Evolutionary conservation across 1,140 invertebrate species (phyloP).

Genomic region (Caligus rogercresseyi): DNA sequence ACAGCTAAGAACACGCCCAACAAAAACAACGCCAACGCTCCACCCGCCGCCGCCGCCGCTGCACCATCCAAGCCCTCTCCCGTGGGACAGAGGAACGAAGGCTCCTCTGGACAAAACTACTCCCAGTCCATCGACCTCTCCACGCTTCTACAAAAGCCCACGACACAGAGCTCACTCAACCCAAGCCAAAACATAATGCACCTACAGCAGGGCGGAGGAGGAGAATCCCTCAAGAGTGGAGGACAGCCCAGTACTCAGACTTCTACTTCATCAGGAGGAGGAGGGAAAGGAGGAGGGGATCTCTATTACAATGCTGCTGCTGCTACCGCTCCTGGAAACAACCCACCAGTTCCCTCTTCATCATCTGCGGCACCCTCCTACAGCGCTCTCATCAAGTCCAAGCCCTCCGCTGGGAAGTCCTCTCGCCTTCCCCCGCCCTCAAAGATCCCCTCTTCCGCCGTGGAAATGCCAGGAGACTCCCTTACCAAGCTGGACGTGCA

Average conservation of each 20-base stretch:
- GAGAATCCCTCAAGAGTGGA: constrained; percentile 8
- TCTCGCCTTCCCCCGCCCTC: constrained; percentile 2
- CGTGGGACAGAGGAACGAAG: background rate
- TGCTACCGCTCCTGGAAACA: background rate
- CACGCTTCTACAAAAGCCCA: constrained; percentile 13
- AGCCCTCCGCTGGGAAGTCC: background rate
- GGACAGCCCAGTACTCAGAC: too few relatives aligned
- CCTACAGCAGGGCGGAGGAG: constrained; percentile 6
- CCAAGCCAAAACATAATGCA: background rate
- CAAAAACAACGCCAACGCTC: background rate
- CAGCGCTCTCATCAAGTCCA: background rate
- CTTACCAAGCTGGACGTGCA: constrained; percentile 70
- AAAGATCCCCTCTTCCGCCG: constrained; percentile 71
- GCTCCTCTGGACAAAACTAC: background rate
- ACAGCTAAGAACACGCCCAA: background rate
- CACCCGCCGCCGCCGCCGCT: background rate
- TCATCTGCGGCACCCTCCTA: background rate
- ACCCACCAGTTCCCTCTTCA: background rate
- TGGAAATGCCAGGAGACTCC: constrained; percentile 80
- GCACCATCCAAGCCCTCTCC: constrained; percentile 2
- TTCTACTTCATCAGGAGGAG: background rate
- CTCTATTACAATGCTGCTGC: background rate
- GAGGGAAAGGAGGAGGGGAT: background rate
- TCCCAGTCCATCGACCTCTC: constrained; percentile 13
- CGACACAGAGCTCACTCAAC: constrained; percentile 3